Evolutionary conservation across 1,140 invertebrate genomes (phyloP).

Genomic region (Drosophila suzukii): DNA sequence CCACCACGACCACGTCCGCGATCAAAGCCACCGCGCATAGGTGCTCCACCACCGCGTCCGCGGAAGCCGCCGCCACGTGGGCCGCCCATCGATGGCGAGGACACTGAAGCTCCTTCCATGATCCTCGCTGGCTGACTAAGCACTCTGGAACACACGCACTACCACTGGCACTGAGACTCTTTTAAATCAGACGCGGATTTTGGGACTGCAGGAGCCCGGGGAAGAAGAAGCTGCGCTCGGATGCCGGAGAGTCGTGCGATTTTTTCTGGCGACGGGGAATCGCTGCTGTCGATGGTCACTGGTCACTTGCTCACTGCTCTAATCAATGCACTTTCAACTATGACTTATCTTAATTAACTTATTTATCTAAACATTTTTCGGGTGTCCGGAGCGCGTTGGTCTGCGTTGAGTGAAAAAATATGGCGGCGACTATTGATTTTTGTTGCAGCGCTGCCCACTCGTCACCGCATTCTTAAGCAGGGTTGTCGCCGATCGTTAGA

Average conservation of each 20-base stretch:
- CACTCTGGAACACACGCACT: conserved; percentile 33
- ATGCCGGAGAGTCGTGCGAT: conserved; percentile 33
- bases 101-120: conserved; percentile 77
- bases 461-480: neutral
- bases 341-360: conserved; percentile 34
- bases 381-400: conserved; percentile 51
- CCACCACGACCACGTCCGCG: conserved; percentile 74
- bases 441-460: conserved; percentile 34
- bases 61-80: conserved; percentile 78
- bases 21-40: conserved; percentile 79
- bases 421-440: conserved; percentile 80
- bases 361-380: conserved; percentile 63
- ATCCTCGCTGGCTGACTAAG: conserved; percentile 36
- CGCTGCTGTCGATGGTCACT: neutral
- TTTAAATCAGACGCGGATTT: conserved; percentile 4
- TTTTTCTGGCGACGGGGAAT: conserved; percentile 1
- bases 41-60: conserved; percentile 73
- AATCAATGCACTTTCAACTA: conserved; percentile 26
- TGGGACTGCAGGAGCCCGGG: conserved; percentile 18
- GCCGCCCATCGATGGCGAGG: conserved; percentile 61
- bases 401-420: conserved; percentile 70
- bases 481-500: neutral
- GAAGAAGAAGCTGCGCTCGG: conserved; percentile 33
- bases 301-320: neutral
- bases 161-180: conserved; percentile 23